Evolutionary conservation across 1,140 invertebrate species (phyloP).

Genomic region (Rhagoletis pomonella): DNA sequence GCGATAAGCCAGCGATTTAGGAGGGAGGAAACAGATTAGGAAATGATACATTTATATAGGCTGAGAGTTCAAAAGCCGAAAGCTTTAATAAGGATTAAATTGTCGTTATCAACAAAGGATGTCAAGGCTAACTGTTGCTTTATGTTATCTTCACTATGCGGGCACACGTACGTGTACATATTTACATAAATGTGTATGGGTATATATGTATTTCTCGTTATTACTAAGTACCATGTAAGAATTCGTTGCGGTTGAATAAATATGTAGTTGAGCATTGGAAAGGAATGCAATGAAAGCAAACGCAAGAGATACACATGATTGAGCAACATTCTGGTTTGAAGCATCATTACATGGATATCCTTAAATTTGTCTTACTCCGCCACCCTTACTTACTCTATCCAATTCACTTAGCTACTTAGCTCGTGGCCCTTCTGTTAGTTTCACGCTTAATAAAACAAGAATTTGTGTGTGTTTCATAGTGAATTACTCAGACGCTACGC

Average conservation of each 20-base stretch:
- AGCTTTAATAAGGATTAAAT: conserved; percentile 11
- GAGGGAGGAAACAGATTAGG: conserved; percentile 4
- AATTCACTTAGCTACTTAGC: neutral
- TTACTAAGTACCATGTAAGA: neutral
- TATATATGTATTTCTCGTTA: neutral
- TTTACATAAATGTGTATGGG: neutral
- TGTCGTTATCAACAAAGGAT: neutral
- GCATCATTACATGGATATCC: neutral
- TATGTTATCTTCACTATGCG: neutral
- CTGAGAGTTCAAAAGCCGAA: neutral
- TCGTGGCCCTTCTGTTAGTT: neutral
- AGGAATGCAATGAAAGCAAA: neutral
- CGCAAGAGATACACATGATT: neutral
- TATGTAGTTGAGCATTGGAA: neutral
- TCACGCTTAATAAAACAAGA: conserved; percentile 12
- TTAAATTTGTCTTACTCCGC: too few relatives aligned
- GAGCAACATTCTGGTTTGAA: neutral
- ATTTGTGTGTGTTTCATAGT: neutral
- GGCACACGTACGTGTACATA: neutral
- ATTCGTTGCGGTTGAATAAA: neutral
- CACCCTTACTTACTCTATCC: neutral
- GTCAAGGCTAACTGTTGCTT: neutral
- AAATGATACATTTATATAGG: neutral
- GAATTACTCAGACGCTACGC: neutral
- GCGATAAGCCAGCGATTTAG: neutral